Percentiles rank a stretch among this genome's conserved stretches.
Conservation (phyloP, 2,888 invertebrate genomes). For the Hartigia nigra region DNA sequence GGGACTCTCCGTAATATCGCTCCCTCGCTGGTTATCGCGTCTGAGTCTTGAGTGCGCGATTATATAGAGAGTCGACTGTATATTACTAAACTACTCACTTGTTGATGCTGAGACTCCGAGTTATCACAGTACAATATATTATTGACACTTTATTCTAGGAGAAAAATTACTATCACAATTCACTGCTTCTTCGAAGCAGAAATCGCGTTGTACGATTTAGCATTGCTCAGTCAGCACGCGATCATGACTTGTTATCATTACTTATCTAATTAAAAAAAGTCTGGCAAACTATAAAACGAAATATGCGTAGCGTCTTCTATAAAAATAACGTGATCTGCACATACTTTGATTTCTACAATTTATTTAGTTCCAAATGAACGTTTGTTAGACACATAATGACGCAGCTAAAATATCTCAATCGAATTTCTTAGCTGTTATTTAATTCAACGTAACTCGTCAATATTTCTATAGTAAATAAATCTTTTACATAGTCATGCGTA, state of each 20-base stretch:
- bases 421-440: neutral
- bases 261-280: neutral
- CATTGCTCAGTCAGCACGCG: neutral
- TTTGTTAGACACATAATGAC: neutral
- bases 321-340: neutral
- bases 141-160: slow-evolving; percentile 15
- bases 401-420: neutral
- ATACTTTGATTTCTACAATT: neutral
- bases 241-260: neutral
- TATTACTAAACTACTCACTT: neutral
- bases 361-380: neutral
- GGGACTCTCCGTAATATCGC: no score
- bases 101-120: slow-evolving; percentile 6
- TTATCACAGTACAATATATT: slow-evolving; percentile 23
- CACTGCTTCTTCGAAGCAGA: neutral
- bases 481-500: neutral
- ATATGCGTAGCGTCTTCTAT: neutral
- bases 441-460: neutral
- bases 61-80: no score
- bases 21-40: no score
- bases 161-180: neutral
- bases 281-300: neutral
- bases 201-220: neutral
- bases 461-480: neutral
- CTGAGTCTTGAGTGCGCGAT: no score